Base-by-base conservation (phyloP, 2,888 invertebrate species). In the Hydraecia micacea region DNA sequence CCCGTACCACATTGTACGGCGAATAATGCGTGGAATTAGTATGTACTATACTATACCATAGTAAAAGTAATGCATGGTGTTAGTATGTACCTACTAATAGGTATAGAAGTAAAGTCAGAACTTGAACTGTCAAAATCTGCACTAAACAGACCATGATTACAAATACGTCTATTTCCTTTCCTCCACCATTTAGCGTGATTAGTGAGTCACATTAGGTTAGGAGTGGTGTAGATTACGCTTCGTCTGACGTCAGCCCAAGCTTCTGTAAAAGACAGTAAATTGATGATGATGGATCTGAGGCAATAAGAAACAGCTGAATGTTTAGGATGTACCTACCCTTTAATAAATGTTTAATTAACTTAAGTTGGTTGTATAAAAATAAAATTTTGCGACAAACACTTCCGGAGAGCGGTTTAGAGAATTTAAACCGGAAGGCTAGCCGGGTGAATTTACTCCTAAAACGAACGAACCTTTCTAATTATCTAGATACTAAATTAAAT, bases 181-280 rank as follows among this genome's bases (percentile, higher is more conserved):
- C 7, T 68, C 36, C 65, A 55, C 13, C 55, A 66, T 73, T 83
- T 60, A 63, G 55, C 46, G n/a, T 82, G 70, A 86, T 77, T 60
- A 72, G 67, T 60, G 58, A 71, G 25, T 18, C 67, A 77, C 78
- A 83, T 78, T 86, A 72, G 13, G 9, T n/a, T 13, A 55, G 32
- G 58, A 70, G 62, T 63, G 74, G 65, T 77, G 69, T 28, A 73
- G 13, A 70, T 86, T 58, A 63, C 46, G 62, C 55, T 32, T 46
- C 60, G 42, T 80, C 49, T 71, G 73, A 70, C 67, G 80, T 73
- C 83, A 86, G n/a, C 42, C 6, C 73, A 70, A 42, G 32, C 79
- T 63, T 67, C 73, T 79, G 84, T 4, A 1, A 1, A 25, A 70
- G 80, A 67, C 79, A 70, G 32, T 15, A 73, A 72, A 84, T 75